Evolutionary conservation across 1,140 invertebrate species (phyloP).

Genomic region (Riptortus pedestris): DNA sequence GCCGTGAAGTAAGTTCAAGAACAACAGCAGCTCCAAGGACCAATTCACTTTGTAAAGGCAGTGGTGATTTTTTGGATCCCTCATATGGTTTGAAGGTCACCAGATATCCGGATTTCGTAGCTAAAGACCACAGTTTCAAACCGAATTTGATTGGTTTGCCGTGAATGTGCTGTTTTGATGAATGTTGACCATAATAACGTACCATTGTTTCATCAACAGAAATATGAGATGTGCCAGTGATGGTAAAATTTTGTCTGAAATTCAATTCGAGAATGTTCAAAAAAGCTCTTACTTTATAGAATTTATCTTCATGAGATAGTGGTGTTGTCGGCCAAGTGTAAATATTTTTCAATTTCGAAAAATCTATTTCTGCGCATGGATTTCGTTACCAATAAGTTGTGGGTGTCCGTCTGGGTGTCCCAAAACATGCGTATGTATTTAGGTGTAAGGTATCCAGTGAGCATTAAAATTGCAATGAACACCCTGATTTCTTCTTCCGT

Average conservation of each 20-base stretch:
- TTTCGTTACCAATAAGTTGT: conserved; percentile 22
- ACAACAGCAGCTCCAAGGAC: no score
- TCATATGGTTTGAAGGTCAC: conserved; percentile 21
- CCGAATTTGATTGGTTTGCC: conserved; percentile 41
- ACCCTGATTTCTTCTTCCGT: not conserved
- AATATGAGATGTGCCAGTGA: conserved; percentile 36
- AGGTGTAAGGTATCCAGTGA: conserved; percentile 4
- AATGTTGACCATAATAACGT: conserved; percentile 41
- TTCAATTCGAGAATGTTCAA: conserved; percentile 33
- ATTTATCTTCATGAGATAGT: conserved; percentile 31
- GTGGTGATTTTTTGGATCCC: not conserved
- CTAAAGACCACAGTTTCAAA: conserved; percentile 38
- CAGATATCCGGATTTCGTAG: no score
- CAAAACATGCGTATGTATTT: not conserved
- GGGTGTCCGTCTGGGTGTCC: not conserved
- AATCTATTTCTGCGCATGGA: conserved; percentile 30
- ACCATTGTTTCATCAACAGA: conserved; percentile 43
- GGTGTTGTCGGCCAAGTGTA: conserved; percentile 34
- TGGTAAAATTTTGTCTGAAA: conserved; percentile 33
- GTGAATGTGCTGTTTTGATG: conserved; percentile 40
- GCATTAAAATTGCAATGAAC: not conserved
- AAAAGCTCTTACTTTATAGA: conserved; percentile 36
- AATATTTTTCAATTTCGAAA: conserved; percentile 30
- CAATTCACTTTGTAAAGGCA: conserved; percentile 9
- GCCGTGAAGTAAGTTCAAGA: no score